Percentiles rank a stretch among this genome's conserved stretches.
Conservation (phyloP, 2,888 invertebrate genomes). For the Apomyelois bistriatella region DNA sequence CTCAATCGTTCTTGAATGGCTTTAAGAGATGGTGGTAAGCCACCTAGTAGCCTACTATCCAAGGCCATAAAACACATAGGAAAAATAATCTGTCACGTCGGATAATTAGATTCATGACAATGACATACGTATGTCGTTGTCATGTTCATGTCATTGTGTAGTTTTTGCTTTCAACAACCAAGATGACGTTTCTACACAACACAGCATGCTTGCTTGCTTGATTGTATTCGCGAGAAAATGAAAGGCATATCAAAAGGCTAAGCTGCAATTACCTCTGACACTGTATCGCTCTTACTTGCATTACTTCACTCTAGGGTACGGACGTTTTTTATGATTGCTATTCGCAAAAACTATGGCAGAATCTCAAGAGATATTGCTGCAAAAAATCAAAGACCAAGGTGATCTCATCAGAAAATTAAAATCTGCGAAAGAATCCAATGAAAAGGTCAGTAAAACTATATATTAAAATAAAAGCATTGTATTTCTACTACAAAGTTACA, state of each 20-base stretch:
- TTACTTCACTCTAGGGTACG: conserved; percentile 39
- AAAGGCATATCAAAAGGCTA: conserved; percentile 53
- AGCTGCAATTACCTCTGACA: conserved; percentile 44
- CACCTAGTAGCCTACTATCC: no score
- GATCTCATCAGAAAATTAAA: conserved; percentile 91
- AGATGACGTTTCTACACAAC: not conserved
- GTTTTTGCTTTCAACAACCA: no score
- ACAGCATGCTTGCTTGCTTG: conserved; percentile 1
- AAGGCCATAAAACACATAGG: no score
- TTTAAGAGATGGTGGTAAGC: no score
- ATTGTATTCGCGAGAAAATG: conserved; percentile 36
- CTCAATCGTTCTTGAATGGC: no score
- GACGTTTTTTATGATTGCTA: conserved; percentile 25
- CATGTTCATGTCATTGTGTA: no score
- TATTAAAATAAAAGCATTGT: not conserved
- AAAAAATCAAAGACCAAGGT: conserved; percentile 83
- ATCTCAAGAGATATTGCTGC: conserved; percentile 51
- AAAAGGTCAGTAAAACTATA: conserved; percentile 80
- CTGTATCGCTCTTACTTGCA: conserved; percentile 42
- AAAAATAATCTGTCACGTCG: no score
- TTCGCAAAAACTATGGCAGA: conserved; percentile 50
- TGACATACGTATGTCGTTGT: no score
- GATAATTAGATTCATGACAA: no score
- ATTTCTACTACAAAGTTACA: not conserved
- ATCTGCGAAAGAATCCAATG: conserved; percentile 87